phyloP scores from a whole-genome alignment of 2,888 invertebrate species.

The Drosophila atroscutellata region DNA sequence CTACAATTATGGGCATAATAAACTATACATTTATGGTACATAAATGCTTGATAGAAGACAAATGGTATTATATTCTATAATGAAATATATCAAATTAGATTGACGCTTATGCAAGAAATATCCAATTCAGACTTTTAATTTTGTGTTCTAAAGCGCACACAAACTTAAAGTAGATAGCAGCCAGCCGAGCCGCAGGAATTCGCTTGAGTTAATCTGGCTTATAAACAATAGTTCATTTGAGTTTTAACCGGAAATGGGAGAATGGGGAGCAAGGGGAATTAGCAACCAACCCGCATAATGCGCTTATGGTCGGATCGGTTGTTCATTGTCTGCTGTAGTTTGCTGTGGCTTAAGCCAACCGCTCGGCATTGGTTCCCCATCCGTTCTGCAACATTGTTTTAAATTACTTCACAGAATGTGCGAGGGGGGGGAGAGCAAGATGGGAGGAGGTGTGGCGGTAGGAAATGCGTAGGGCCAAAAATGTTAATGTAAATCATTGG shows the following conservation, averaged over 20 bases:
- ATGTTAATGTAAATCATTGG: slow-evolving; percentile 79
- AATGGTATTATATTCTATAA: not conserved
- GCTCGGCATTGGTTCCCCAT: not conserved
- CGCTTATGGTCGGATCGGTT: slow-evolving; percentile 66
- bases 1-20: not conserved
- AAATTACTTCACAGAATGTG: slow-evolving; percentile 64
- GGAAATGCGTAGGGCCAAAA: slow-evolving; percentile 63
- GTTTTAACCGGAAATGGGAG: slow-evolving; percentile 11
- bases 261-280: not conserved
- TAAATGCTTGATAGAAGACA: not conserved
- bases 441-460: not conserved
- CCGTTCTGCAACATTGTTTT: slow-evolving; percentile 25
- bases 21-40: too few species aligned
- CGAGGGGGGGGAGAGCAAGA: not conserved
- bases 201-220: slow-evolving; percentile 49
- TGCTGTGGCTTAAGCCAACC: slow-evolving; percentile 33
- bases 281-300: slow-evolving; percentile 72
- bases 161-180: slow-evolving; percentile 26
- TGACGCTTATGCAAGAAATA: not conserved
- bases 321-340: slow-evolving; percentile 55
- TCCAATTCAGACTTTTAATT: not conserved
- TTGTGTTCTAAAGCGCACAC: not conserved
- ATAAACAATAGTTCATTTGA: slow-evolving; percentile 81
- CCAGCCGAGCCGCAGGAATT: slow-evolving; percentile 26
- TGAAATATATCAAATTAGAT: not conserved